Conservation (phyloP, 2,888 invertebrate genomes). For the Elegia similella region DNA sequence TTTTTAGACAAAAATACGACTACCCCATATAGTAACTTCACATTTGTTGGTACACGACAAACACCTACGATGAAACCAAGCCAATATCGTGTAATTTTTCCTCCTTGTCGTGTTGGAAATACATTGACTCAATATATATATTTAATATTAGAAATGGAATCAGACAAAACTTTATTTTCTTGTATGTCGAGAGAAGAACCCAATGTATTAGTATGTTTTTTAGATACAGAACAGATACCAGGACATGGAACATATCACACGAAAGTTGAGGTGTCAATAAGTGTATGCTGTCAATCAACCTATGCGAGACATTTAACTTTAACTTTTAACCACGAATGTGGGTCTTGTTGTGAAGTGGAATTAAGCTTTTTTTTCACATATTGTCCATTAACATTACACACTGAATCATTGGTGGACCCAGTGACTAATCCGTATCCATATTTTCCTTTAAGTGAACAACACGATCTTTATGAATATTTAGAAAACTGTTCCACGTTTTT, state of each 20-base stretch:
- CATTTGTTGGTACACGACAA: constrained; percentile 58
- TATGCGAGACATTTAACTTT: constrained; percentile 44
- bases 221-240: constrained; percentile 32
- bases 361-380: constrained; percentile 59
- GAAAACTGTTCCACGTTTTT: constrained; percentile 53
- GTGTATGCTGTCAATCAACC: constrained; percentile 37
- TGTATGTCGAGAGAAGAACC: constrained; percentile 50
- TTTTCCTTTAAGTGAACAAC: constrained; percentile 54
- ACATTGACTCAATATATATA: constrained; percentile 40
- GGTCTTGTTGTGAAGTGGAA: constrained; percentile 63
- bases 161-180: constrained; percentile 45
- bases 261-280: constrained; percentile 49
- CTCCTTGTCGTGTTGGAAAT: constrained; percentile 54
- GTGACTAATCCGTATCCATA: constrained; percentile 65
- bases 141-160: constrained; percentile 46
- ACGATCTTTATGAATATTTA: constrained; percentile 54
- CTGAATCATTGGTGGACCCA: constrained; percentile 38
- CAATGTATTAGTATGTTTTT: constrained; percentile 44
- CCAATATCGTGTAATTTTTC: constrained; percentile 56
- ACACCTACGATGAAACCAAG: constrained; percentile 52
- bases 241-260: constrained; percentile 39
- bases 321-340: constrained; percentile 51
- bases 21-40: constrained; percentile 64
- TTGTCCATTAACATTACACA: constrained; percentile 64
- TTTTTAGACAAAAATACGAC: constrained; percentile 65